Base-by-base conservation (phyloP, 2,888 invertebrate species). In the Pharmacophagus antenor region DNA sequence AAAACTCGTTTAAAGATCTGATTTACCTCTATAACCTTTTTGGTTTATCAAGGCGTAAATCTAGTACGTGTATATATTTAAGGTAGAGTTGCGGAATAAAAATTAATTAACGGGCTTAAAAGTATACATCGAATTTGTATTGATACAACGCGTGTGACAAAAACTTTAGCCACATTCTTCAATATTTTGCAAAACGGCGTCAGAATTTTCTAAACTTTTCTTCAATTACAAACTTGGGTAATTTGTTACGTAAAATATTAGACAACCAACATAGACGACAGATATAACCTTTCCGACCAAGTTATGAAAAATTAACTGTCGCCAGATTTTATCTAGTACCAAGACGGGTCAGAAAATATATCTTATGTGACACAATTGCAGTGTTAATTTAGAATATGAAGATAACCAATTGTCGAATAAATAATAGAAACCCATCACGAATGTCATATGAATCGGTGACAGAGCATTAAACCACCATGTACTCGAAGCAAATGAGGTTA, bases 1-100 rank as follows among this genome's bases (percentile, higher is more conserved):
- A 61, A 63, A 65, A 70, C 64, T 63, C 62, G 69, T 66, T 67
- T 61, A 62, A 50, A 63, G 55, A 53, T 41, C 47, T 59, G 65
- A 64, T 62, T 64, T 61, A 62, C 62, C 60, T 63, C 59, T 74
- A 73, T 76, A 71, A 66, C 67, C 68, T 63, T 77, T 80, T 79
- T 76, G 68, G 76, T 77, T 77, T 73, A 76, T 70, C 66, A 63
- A 67, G 70, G 64, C 71, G 74, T 73, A 75, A 76, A 79, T 81
- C 73, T 77, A 75, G 72, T 76, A 69, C 69, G 70, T 69, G 27
- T 48, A 42, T 7, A 55, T 55, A 60, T 51, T 51, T 60, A 60
- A 25, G 50, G 31, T 15, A 49, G 25, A 59, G 48, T 82, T 79
- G 77, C 77, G 78, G 81, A 82, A 83, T 73, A 70, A 61, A 67